Evolutionary conservation across 2,797 vertebrate species (phyloP), one percentile per base, ranked within the genome.

Genomic region (Artibeus jamaicensis): DNA sequence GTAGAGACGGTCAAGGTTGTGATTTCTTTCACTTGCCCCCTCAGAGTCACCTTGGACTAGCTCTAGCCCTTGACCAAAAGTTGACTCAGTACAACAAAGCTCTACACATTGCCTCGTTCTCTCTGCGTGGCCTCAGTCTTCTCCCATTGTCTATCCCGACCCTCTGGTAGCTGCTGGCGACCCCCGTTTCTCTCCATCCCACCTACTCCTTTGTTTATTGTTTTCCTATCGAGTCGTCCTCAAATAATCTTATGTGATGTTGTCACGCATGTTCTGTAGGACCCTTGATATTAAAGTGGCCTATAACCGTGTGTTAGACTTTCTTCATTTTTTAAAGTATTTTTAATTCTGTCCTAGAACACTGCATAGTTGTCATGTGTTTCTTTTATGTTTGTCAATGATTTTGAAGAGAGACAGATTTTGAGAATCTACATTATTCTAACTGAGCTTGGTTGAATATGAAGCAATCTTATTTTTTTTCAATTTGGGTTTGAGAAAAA

Each of bases 91-190:
- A 2, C 2, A 0, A 6, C 50, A 44, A 19, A n/a, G n/a, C 6
- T 18, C 6, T 24, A 0, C 5, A 1, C 6, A 1, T 15, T 42
- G 6, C 8, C 4, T 24, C 15, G 0, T 24, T 24, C 24, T 48
- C 3, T 34, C 32, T 59, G 1, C 16, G 5, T n/a, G n/a, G 10
- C 9, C 11, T 21, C 21, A 0, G 8, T 19, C 22, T 68, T 29
- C 83, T 76, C 46, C 37, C 29, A 0, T 9, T 26, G 12, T 42
- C 24, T 29, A 7, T 3, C 19, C 10, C 3, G 24, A 9, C 48
- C 26, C n/a, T 6, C 2, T n/a, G 10, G 34, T 22, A 15, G 12
- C 24, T 22, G 11, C 9, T 19, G 15, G 19, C 39, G 67, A 46
- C 24, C 9, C 18, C 48, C 2, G 2, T 84, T 78, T 50, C 24